Percentiles rank a stretch among this genome's conserved stretches.
Conservation (phyloP, 2,888 invertebrate genomes). For the Microplitis manilae region DNA sequence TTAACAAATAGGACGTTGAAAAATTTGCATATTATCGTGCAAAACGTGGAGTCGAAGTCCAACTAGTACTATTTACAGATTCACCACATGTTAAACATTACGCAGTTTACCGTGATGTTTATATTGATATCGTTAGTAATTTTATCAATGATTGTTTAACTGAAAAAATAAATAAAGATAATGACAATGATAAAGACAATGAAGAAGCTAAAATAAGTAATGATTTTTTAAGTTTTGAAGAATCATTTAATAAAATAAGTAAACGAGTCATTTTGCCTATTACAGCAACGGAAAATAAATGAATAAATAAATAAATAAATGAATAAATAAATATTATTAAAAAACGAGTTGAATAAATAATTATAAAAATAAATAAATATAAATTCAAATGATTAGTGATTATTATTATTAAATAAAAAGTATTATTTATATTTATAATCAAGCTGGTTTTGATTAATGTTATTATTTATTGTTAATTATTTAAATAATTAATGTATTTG, state of each 20-base stretch:
- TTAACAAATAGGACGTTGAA: constrained; percentile 75
- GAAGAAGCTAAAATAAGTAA: not conserved
- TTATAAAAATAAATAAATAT: not conserved
- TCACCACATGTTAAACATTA: constrained; percentile 85
- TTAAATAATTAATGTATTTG: not conserved
- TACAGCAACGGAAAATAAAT: constrained; percentile 50
- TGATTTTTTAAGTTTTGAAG: not conserved
- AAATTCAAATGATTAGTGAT: too few species aligned
- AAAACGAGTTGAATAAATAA: constrained; percentile 3
- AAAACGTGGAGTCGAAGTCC: constrained; percentile 76
- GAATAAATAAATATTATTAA: not conserved
- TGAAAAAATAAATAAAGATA: constrained; percentile 13
- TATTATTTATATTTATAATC: not conserved
- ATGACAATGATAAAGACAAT: not conserved
- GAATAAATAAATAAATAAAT: not conserved
- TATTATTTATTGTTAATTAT: constrained; percentile 28
- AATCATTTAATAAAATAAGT: constrained; percentile 45
- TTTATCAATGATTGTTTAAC: constrained; percentile 76
- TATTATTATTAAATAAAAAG: too few species aligned
- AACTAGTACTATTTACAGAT: constrained; percentile 78
- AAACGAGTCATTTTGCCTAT: constrained; percentile 61
- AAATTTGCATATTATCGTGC: constrained; percentile 77
- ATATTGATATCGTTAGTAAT: constrained; percentile 75
- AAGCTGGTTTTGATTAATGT: constrained; percentile 40
- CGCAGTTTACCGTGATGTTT: constrained; percentile 76